A percentile compares a stretch with the other conserved stretches of the same genome.
Evolutionary conservation across 2,113 vertebrate species (phyloP).

Genomic region (Sapajus apella): DNA sequence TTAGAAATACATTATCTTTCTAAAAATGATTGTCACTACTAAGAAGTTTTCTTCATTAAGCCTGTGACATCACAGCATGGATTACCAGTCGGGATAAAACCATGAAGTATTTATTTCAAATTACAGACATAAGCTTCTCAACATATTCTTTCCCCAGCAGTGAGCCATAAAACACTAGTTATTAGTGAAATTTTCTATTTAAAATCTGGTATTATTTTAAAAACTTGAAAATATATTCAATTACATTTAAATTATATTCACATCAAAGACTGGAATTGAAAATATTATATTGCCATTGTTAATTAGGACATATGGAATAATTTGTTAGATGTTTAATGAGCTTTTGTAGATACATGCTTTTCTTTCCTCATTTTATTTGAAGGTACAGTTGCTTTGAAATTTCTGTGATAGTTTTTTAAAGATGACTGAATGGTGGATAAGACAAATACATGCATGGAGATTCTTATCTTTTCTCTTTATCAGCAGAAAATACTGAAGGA

Average conservation of each 20-base stretch:
- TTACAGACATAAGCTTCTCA: background rate
- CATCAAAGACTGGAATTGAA: background rate
- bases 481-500: background rate
- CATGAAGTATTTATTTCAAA: background rate
- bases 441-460: background rate
- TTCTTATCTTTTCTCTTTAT: background rate
- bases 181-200: background rate
- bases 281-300: background rate
- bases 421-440: background rate
- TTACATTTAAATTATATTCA: conserved; percentile 14
- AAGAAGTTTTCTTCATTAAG: background rate
- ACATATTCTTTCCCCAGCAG: background rate
- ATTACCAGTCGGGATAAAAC: background rate
- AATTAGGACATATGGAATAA: background rate
- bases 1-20: background rate
- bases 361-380: background rate
- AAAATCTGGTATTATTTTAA: background rate
- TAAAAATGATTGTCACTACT: background rate
- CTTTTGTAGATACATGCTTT: background rate
- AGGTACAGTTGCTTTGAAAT: background rate
- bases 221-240: background rate
- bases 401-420: background rate
- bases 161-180: conserved; percentile 14
- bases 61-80: background rate
- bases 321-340: background rate